These are phyloP conservation scores for Rhinella marina DNA, from an alignment of 2,797 vertebrate species.

Conservation along the genomic window DNA sequence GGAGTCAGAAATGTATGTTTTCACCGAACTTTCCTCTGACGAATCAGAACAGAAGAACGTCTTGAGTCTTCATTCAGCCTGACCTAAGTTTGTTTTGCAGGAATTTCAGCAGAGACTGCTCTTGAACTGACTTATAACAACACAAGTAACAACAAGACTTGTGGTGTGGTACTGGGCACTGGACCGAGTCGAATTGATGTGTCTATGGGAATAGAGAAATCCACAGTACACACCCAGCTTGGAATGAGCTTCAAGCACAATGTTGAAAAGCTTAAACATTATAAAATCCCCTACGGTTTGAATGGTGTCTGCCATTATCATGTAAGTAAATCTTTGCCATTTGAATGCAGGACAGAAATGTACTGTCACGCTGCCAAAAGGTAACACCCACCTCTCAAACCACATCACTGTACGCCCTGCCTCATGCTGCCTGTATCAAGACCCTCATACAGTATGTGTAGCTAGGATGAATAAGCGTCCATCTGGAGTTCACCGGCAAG, in stretches of 20 bases:
- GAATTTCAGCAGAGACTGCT: conserved; percentile 72
- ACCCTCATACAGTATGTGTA: too few species aligned
- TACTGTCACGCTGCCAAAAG: too few species aligned
- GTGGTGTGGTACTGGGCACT: conserved; percentile 68
- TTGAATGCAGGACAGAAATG: not conserved
- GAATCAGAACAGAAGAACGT: not conserved
- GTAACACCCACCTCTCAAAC: too few species aligned
- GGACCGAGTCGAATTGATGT: conserved; percentile 68
- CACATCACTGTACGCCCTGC: too few species aligned
- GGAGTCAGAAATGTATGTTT: not conserved
- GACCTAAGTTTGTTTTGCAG: conserved; percentile 65
- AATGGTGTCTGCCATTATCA: conserved; percentile 73
- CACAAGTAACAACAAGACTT: conserved; percentile 63
- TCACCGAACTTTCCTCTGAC: not conserved
- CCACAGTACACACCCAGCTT: conserved; percentile 63
- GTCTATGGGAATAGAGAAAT: conserved; percentile 66
- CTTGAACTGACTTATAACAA: conserved; percentile 66
- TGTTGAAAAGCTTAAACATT: conserved; percentile 67
- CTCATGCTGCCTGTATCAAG: too few species aligned
- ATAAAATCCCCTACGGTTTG: conserved; percentile 71
- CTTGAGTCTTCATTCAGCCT: not conserved
- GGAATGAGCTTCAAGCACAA: conserved; percentile 72
- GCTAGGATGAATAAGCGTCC: too few species aligned
- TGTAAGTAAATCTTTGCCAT: conserved; percentile 65
- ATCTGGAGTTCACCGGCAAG: too few species aligned